Evolutionary conservation across 2,797 vertebrate genomes (phyloP).

Genomic region (Ficedula albicollis): DNA sequence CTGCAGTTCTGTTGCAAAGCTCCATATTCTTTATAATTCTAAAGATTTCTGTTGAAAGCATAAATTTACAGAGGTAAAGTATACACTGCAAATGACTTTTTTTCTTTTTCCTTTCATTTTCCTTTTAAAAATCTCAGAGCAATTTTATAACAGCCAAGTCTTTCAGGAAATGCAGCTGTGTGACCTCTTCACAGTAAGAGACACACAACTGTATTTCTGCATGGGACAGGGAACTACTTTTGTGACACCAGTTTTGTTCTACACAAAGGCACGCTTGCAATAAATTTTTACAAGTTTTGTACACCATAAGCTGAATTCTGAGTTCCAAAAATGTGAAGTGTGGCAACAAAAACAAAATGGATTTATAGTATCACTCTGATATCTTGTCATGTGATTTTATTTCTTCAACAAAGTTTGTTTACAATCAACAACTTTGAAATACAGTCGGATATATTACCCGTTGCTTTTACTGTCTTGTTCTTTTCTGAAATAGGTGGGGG

Average conservation of each 20-base stretch:
- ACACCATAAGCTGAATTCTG: slow-evolving; percentile 61
- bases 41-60: not conserved
- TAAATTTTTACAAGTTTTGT: slow-evolving; percentile 71
- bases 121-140: not conserved
- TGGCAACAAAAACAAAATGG: slow-evolving; percentile 60
- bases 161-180: slow-evolving; percentile 28
- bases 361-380: slow-evolving; percentile 65
- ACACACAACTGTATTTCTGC: slow-evolving; percentile 17
- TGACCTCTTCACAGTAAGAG: not conserved
- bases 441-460: slow-evolving; percentile 39
- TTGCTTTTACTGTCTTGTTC: slow-evolving; percentile 9
- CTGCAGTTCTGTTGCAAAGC: not conserved
- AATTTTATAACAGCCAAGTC: slow-evolving; percentile 57
- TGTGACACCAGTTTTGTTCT: slow-evolving; percentile 59
- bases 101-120: not conserved
- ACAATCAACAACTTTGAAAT: slow-evolving; percentile 69
- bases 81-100: not conserved
- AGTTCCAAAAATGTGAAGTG: slow-evolving; percentile 65
- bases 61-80: slow-evolving; percentile 1
- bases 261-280: slow-evolving; percentile 67
- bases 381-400: slow-evolving; percentile 68
- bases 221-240: slow-evolving; percentile 41
- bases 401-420: slow-evolving; percentile 69
- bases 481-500: not conserved
- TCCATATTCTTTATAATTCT: not conserved